Evolutionary conservation across 2,113 vertebrate genomes (phyloP).

Genomic region (Mormyrus lacerda): DNA sequence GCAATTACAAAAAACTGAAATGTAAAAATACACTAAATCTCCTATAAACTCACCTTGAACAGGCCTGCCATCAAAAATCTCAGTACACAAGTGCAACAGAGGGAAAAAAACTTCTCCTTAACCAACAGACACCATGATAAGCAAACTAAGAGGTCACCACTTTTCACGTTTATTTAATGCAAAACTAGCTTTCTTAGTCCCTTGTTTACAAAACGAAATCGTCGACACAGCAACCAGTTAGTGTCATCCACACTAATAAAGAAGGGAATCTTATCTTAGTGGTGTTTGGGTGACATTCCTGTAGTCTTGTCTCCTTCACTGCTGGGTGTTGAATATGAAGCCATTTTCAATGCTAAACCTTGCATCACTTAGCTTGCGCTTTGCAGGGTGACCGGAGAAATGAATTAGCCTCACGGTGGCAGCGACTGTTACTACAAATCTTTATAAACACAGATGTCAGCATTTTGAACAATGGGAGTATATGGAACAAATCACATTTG

Average conservation of each 20-base stretch:
- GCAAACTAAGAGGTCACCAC: background rate
- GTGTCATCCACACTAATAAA: background rate
- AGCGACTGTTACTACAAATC: background rate
- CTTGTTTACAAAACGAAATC: background rate
- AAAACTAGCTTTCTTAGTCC: background rate
- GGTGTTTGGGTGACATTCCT: background rate
- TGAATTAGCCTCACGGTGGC: background rate
- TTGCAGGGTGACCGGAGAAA: background rate
- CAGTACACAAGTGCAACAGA: background rate
- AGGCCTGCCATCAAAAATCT: background rate
- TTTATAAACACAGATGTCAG: conserved; percentile 4
- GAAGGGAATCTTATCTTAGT: background rate
- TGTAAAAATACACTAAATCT: background rate
- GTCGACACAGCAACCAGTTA: background rate
- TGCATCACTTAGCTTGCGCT: background rate
- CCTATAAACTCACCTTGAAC: background rate
- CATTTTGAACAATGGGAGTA: background rate
- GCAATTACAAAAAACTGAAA: background rate
- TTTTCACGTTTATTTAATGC: background rate
- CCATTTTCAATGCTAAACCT: background rate
- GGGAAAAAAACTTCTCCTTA: background rate
- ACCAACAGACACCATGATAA: background rate
- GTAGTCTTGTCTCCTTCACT: background rate
- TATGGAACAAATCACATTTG: background rate
- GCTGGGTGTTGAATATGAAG: background rate